phyloP scores from a whole-genome alignment of 92 coral and sea anemone species.

The Zoanthus solanderi region DNA sequence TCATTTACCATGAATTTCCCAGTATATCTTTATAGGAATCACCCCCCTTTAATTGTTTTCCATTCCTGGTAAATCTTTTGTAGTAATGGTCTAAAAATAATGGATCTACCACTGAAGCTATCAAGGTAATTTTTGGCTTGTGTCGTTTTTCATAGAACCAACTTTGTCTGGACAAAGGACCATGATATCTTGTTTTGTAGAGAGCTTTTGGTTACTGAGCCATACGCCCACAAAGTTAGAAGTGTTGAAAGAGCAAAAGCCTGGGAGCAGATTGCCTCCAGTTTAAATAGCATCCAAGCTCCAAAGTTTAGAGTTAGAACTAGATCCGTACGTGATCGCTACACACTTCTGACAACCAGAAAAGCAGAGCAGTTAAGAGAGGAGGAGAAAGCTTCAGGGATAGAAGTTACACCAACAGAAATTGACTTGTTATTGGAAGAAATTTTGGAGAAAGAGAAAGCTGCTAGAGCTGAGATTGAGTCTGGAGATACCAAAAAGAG shows the following conservation, averaged over 20 bases:
- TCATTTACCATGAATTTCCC: no score
- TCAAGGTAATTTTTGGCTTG: no score
- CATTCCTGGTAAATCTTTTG: no score
- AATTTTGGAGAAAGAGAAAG: not conserved
- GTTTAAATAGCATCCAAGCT: conserved; percentile 28
- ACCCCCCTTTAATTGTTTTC: no score
- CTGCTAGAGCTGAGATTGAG: no score
- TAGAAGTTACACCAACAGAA: not conserved
- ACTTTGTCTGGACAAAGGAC: no score
- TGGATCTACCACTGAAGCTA: no score
- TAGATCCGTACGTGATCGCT: conserved; percentile 35
- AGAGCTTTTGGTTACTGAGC: not conserved
- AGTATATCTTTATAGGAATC: no score
- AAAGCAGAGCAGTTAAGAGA: not conserved
- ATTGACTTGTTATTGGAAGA: not conserved
- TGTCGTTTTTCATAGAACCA: no score
- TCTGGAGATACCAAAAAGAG: no score
- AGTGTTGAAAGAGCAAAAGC: not conserved
- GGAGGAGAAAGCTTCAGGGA: conserved; percentile 1
- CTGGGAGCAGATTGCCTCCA: not conserved
- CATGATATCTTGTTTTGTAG: no score
- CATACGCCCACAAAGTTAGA: not conserved
- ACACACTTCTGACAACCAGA: not conserved
- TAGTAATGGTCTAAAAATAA: no score
- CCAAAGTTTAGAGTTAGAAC: conserved; percentile 24